Conservation (phyloP, 2,113 vertebrate genomes). For the Leptodactylus fuscus region DNA sequence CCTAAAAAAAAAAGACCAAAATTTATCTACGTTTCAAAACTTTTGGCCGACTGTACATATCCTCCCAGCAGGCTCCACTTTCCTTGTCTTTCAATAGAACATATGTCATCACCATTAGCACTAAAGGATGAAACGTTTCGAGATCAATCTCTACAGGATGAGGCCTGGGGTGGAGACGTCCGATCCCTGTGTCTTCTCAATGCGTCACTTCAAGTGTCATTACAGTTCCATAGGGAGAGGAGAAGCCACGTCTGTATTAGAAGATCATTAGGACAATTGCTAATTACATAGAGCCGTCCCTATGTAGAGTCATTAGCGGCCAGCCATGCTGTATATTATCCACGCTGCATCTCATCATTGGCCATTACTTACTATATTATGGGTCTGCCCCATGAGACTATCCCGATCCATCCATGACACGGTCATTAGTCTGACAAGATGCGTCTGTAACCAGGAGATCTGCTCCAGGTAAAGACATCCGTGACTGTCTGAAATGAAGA, state of each 20-base stretch:
- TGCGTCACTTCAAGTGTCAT: too few relatives aligned
- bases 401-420: not conserved
- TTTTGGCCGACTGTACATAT: too few relatives aligned
- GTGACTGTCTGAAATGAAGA: not conserved
- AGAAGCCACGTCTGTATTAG: not conserved
- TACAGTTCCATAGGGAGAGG: not conserved
- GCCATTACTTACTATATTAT: not conserved
- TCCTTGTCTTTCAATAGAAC: too few relatives aligned
- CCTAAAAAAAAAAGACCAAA: too few relatives aligned
- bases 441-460: not conserved
- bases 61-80: too few relatives aligned
- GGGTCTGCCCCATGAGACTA: not conserved
- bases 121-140: too few relatives aligned
- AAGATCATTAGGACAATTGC: not conserved
- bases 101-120: too few relatives aligned
- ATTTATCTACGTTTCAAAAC: too few relatives aligned
- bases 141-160: too few relatives aligned
- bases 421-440: not conserved
- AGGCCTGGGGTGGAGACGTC: too few relatives aligned
- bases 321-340: not conserved
- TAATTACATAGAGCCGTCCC: not conserved
- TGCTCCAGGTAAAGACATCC: not conserved
- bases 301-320: not conserved
- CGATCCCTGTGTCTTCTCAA: too few relatives aligned
- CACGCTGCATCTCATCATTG: slow-evolving; percentile 14